Evolutionary conservation across 1,140 invertebrate species (phyloP), one percentile per base, ranked within the genome.

Genomic region (Grapholita molesta): DNA sequence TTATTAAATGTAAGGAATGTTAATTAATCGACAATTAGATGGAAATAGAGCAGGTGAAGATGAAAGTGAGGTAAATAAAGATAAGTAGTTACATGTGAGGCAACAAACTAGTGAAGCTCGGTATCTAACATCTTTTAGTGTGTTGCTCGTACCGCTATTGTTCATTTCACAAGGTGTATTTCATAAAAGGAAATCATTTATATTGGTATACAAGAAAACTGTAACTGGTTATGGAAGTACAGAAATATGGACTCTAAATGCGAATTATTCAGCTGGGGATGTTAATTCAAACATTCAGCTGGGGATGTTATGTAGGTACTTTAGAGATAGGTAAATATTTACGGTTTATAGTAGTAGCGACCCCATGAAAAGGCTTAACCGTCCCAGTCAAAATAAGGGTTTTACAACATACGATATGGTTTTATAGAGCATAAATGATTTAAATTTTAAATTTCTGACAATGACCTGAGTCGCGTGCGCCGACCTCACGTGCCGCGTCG

Each of bases 401-500:
- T 61, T 61, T 48, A 21, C 42, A 48, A 48, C 42, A 48, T 21
- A 48, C 21, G 42, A 21, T 48, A 48, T 48, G 18, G 21, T 21
- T 48, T 48, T 21, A 79, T 79, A 75, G 79, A 83, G 73, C 78
- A 78, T 69, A 64, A 77, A 74, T 53, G 68, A 23, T 53, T 53
- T 8, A 48, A 25, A 69, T 70, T 65, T 55, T 52, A 69, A 64
- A 53, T 64, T 66, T 68, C 69, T 82, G 83, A 76, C 80, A 87
- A 78, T 87, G 83, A 85, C 82, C 82, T 73, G 70, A 65, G 21
- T 64, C 32, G 38, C 30, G 32, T 15, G 38, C 38, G 74, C 74
- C 71, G 79, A 74, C 78, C 78, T 80, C 70, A 66, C 69, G 73
- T 67, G 69, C 48, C 67, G 64, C 64, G 69, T 61, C 55, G 68